A percentile compares a stretch with the other conserved stretches of the same genome.
Evolutionary conservation across 2,113 vertebrate species (phyloP).

Genomic region (Syrrhaptes paradoxus): DNA sequence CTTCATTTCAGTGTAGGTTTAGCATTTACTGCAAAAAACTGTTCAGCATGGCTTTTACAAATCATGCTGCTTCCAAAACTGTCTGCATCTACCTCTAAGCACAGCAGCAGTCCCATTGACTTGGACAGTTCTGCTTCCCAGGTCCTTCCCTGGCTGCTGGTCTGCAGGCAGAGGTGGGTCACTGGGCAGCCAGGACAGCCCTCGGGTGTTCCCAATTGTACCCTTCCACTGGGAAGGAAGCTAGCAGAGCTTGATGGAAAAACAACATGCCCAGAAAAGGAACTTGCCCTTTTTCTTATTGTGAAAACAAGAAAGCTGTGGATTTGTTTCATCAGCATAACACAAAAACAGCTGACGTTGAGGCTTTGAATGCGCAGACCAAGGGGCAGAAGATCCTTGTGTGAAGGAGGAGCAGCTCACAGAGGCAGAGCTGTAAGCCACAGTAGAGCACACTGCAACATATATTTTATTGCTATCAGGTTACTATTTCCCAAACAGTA

Average conservation of each 20-base stretch:
- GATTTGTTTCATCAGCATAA: conserved; percentile 62
- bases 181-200: not conserved
- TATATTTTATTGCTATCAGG: not conserved
- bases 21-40: not conserved
- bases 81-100: not conserved
- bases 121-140: not conserved
- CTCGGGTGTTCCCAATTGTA: not conserved
- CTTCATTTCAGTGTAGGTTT: not conserved
- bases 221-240: not conserved
- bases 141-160: not conserved
- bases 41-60: not conserved
- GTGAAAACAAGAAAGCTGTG: conserved; percentile 2
- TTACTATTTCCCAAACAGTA: not conserved
- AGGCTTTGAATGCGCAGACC: not conserved
- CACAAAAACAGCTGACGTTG: conserved; percentile 39
- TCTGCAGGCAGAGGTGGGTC: not conserved
- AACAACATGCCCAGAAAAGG: conserved; percentile 6
- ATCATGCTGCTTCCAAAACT: not conserved
- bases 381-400: not conserved
- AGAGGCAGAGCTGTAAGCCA: not conserved
- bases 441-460: rapidly evolving
- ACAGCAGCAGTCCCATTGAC: not conserved
- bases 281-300: conserved; percentile 18
- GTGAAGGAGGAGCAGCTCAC: not conserved
- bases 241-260: not conserved